Base-by-base conservation (phyloP, 2,888 invertebrate species). In the Drosophila helvetica region DNA sequence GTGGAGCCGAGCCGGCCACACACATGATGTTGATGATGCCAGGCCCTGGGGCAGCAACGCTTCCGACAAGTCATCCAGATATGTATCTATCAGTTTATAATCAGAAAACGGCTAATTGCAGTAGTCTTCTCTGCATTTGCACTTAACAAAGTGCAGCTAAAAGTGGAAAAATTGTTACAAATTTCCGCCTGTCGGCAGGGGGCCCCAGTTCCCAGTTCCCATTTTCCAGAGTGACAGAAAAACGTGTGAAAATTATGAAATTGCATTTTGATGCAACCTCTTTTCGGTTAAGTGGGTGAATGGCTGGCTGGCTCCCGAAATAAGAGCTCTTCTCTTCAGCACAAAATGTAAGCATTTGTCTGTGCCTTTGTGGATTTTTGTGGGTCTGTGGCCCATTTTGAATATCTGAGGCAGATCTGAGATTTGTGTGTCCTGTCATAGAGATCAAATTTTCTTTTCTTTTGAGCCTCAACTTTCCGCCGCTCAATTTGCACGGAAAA, bases 231-330 rank as follows among this genome's bases (percentile, higher is more conserved):
- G 69, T 74, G 61, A 42, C 77, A 68, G 70, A 82, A 82, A 82
- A 82, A 87, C 82, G 82, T 82, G 82, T 87, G 82, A 82, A 82
- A 67, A 85, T 77, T 85, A 85, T 87, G 86, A 82, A 87, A 87
- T 66, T 68, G 79, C 79, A 79, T 75, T 79, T 81, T 71, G 55
- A 66, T 77, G 78, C 56, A 71, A 74, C 58, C 50, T 58, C 62
- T 42, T 18, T 57, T 47, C 12, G 56, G 56, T 63, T 57, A 59
- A 50, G 55, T 53, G 56, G 58, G 53, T 71, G 74, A 54, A 57
- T 68, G 65, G 65, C 15, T 33, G 3, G 65, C 33, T 38, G 38
- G n/a, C 52, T 77, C 80, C 80, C 80, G 78, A 80, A 86, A 79
- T 72, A 46, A 38, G 46, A 61, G 42, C 56, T 12, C 59, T 63